These are phyloP conservation scores for Notiomystis cincta DNA, from an alignment of 2,113 vertebrate species.

Conservation along the genomic window DNA sequence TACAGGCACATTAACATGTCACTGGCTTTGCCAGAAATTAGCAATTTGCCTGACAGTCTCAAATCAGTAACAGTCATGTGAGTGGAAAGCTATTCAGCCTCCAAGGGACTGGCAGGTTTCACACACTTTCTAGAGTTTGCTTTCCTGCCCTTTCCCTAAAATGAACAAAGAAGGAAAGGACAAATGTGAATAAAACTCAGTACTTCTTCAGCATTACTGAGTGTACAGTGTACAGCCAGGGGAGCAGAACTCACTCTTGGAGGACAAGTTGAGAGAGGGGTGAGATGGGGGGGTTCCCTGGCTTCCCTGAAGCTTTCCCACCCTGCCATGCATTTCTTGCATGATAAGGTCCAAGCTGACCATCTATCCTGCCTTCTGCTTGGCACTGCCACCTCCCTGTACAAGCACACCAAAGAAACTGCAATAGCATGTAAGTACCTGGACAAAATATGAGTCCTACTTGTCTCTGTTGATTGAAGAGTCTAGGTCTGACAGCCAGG, in stretches of 20 bases:
- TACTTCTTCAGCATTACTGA: not conserved
- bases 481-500: not conserved
- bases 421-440: not conserved
- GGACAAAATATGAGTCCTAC: not conserved
- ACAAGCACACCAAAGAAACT: not conserved
- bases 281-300: not conserved
- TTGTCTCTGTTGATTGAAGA: not conserved
- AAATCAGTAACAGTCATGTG: not conserved
- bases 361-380: not conserved
- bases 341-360: not conserved
- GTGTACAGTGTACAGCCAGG: too few relatives aligned
- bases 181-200: not conserved
- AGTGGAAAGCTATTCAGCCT: not conserved
- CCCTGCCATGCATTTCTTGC: not conserved
- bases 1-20: not conserved
- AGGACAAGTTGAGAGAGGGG: not conserved
- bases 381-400: not conserved
- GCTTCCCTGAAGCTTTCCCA: not conserved
- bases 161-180: not conserved
- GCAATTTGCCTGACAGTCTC: not conserved
- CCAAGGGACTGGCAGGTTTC: not conserved
- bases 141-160: not conserved
- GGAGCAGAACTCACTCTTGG: not conserved
- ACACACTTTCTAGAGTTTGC: not conserved
- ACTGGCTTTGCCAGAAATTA: not conserved